A percentile compares a stretch with the other conserved stretches of the same genome.
Conservation (phyloP, 1,140 invertebrate species). For the Ceratina japonica region DNA sequence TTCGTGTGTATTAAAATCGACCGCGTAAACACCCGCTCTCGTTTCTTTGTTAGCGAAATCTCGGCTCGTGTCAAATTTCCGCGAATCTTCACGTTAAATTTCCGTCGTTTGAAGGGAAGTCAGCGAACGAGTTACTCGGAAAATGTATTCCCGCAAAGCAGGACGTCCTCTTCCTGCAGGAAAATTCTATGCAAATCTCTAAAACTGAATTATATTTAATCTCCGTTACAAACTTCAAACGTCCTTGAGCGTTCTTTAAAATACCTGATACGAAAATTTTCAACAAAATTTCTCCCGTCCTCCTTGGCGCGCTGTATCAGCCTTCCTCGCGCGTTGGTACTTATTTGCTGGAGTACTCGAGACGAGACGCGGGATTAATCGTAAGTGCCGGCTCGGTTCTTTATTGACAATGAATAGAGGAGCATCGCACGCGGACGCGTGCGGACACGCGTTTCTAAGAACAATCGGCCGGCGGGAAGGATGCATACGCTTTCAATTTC, state of each 20-base stretch:
- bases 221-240: background rate
- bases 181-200: background rate
- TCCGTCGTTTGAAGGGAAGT: background rate
- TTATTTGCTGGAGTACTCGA: too few species aligned
- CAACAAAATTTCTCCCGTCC: background rate
- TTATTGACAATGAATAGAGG: slow-evolving; percentile 23
- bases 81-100: background rate
- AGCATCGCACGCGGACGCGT: background rate
- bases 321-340: too few species aligned
- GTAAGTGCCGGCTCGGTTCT: background rate
- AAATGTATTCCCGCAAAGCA: background rate
- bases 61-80: background rate
- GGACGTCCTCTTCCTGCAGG: background rate
- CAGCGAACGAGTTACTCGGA: background rate
- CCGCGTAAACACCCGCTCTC: background rate
- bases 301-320: background rate
- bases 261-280: background rate
- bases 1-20: background rate
- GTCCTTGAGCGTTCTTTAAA: background rate
- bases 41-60: background rate
- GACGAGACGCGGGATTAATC: background rate
- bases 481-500: slow-evolving; percentile 42
- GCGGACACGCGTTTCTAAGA: slow-evolving; percentile 31
- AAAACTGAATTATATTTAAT: background rate
- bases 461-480: slow-evolving; percentile 20